phyloP scores from a whole-genome alignment of 2,888 invertebrate species.

The Boloria selene region DNA sequence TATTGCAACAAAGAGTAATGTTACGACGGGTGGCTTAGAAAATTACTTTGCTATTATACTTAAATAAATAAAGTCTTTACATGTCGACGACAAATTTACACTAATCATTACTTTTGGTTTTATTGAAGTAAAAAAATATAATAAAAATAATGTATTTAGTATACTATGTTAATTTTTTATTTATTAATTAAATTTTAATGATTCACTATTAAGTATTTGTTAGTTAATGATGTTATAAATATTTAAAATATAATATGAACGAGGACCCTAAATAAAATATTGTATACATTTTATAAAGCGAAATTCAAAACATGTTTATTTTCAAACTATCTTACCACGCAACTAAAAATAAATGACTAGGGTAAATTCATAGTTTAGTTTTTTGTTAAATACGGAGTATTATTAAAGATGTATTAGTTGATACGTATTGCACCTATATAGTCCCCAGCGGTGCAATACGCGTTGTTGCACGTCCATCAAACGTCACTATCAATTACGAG shows the following conservation, averaged over 20 bases:
- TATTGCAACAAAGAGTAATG: conserved; percentile 24
- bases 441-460: conserved; percentile 65
- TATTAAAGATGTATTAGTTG: neutral
- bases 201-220: too few species aligned
- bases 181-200: too few species aligned
- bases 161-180: too few species aligned
- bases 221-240: too few species aligned
- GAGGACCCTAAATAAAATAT: too few species aligned
- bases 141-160: too few species aligned
- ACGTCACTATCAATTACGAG: conserved; percentile 78
- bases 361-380: neutral
- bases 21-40: conserved; percentile 36
- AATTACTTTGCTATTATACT: conserved; percentile 46
- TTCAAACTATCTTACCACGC: neutral
- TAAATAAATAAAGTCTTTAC: neutral
- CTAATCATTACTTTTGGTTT: neutral
- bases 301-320: too few species aligned
- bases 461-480: conserved; percentile 71
- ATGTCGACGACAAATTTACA: neutral
- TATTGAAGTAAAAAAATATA: too few species aligned
- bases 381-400: neutral
- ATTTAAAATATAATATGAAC: too few species aligned
- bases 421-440: conserved; percentile 36
- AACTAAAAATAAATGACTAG: neutral
- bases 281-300: too few species aligned